Base-by-base conservation (phyloP, 2,888 invertebrate genomes). In the Choreutis nemorana region DNA sequence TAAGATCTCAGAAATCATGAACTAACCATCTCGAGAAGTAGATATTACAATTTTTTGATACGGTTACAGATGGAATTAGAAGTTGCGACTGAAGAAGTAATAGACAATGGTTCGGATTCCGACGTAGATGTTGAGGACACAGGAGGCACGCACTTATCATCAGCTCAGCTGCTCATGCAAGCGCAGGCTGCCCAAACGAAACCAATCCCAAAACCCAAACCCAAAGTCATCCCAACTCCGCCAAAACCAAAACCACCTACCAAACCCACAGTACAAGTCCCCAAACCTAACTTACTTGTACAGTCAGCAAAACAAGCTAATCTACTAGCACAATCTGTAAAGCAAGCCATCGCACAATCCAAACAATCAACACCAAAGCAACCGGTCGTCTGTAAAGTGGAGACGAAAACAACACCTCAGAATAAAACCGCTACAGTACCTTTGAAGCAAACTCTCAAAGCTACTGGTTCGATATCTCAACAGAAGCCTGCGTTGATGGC, bases 91-190 rank as follows among this genome's bases (percentile, higher is more conserved):
- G 75, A 73, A 27, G 73, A 72, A 34, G 44, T 58, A 2, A 39
- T 53, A 2, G 67, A 70, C 21, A 51, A 55, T 29, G 72, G 61
- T 0, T 75, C 75, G 0, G 77, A 78, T 41, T 75, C 71, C 27
- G 78, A 78, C 43, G 75, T 78, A 0, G 78, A 77, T 35, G 72
- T 75, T 0, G 75, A 75, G 35, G 75, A 73, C 34, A 12, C 57
- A 1, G 29, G 55, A 1, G 35, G 45, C 2, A 50, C 62, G 0
- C 62, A 58, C 9, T 48, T 72, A 0, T 71, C 75, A 1, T 72
- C 68, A 2, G 75, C 77, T 0, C 73, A 73, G 29, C 55, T 75
- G 0, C 55, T 77, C 1, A 67, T 70, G 63, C 70, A 67, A 34
- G 71, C 62, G 14, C 65, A 67, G 2, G 61, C 58, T 28, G 50